Percentiles rank a stretch among this genome's conserved stretches.
phyloP scores from a whole-genome alignment of 2,113 vertebrate genomes.

The Perca schrenkii region DNA sequence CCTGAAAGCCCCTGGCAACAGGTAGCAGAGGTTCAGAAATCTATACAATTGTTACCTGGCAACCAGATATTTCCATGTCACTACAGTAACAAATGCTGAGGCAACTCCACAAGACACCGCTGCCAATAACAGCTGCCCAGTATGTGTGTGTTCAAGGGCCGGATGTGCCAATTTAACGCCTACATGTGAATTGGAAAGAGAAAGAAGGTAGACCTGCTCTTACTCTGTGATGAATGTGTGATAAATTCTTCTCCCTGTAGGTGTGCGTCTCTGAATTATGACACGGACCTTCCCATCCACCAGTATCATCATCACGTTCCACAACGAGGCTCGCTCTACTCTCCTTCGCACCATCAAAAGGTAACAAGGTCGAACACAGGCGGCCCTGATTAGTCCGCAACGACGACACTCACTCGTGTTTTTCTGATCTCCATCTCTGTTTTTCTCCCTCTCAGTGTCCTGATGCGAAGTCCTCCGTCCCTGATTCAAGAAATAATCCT shows the following conservation, averaged over 20 bases:
- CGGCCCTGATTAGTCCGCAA: not conserved
- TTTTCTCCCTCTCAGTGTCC: slow-evolving; percentile 83
- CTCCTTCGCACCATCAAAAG: slow-evolving; percentile 95
- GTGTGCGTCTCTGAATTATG: slow-evolving; percentile 91
- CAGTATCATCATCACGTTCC: slow-evolving; percentile 96
- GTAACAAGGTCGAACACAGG: slow-evolving; percentile 70
- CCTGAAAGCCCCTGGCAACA: slow-evolving; percentile 9
- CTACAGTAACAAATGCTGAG: slow-evolving; percentile 41
- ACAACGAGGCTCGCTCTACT: slow-evolving; percentile 97
- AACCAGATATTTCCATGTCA: slow-evolving; percentile 61
- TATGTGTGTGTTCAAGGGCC: not conserved
- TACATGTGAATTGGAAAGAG: not conserved
- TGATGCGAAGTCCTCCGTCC: slow-evolving; percentile 90
- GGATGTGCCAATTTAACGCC: not conserved
- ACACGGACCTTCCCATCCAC: slow-evolving; percentile 90
- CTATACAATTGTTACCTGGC: slow-evolving; percentile 53
- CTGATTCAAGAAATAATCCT: slow-evolving; percentile 97
- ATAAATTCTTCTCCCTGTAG: slow-evolving; percentile 71
- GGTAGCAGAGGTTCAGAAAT: slow-evolving; percentile 24
- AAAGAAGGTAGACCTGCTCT: not conserved
- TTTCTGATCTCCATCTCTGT: not conserved
- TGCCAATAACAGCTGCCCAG: not conserved
- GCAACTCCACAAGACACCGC: not conserved
- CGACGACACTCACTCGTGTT: not conserved
- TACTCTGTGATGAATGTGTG: not conserved